Evolutionary conservation across 2,888 invertebrate genomes (phyloP).

Genomic region (Alloplasta piceator): DNA sequence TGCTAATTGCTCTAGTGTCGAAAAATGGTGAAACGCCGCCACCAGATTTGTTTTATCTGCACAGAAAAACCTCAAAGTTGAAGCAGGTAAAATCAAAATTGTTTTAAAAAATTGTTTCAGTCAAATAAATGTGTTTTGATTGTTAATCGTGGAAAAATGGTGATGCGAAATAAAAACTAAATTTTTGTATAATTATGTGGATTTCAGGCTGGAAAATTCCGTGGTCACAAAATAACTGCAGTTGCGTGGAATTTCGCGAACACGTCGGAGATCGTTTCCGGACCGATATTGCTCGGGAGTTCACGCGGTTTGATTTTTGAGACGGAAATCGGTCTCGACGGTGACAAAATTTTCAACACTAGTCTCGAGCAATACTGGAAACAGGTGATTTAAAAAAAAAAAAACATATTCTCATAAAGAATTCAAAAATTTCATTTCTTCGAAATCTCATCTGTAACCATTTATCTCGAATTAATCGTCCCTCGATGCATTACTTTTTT

Average conservation of each 20-base stretch:
- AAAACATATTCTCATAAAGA: background rate
- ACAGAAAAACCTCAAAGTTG: constrained; percentile 90
- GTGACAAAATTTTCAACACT: constrained; percentile 92
- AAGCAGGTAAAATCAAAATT: constrained; percentile 84
- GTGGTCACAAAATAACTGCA: constrained; percentile 93
- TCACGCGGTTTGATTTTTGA: constrained; percentile 96
- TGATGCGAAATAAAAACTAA: background rate
- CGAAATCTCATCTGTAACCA: constrained; percentile 26
- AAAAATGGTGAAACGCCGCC: constrained; percentile 85
- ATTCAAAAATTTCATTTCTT: constrained; percentile 25
- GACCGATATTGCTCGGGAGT: constrained; percentile 94
- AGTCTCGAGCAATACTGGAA: constrained; percentile 92
- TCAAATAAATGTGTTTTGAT: too few relatives aligned
- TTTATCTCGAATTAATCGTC: constrained; percentile 48
- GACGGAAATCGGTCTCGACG: constrained; percentile 92
- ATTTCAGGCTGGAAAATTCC: constrained; percentile 85
- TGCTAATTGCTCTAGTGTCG: constrained; percentile 90
- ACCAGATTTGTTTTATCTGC: constrained; percentile 92
- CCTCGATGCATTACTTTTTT: constrained; percentile 60
- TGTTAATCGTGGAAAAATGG: too few relatives aligned
- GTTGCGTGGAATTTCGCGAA: constrained; percentile 95
- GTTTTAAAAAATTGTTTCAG: too few relatives aligned
- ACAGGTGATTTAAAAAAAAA: constrained; percentile 89
- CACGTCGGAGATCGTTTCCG: constrained; percentile 88
- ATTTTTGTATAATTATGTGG: constrained; percentile 76